Percentiles rank a stretch among this genome's conserved stretches.
Evolutionary conservation across 1,140 invertebrate genomes (phyloP).

Genomic region (Brachionus rotundiformis): DNA sequence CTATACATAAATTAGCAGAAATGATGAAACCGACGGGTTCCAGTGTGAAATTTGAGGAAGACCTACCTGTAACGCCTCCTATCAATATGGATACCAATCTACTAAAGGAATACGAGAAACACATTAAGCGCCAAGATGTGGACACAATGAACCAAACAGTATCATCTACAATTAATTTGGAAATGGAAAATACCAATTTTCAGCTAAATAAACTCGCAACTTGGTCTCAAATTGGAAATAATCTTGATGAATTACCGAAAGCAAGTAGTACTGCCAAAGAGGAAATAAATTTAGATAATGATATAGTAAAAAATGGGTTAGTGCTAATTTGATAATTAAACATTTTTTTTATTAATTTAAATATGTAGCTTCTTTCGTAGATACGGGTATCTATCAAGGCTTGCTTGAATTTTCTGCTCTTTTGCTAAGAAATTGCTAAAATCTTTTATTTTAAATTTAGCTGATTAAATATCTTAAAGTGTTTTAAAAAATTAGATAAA

Average conservation of each 20-base stretch:
- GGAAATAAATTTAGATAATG: neutral
- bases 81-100: conserved; percentile 3
- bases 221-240: conserved; percentile 5
- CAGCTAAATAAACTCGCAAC: neutral
- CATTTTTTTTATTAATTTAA: neutral
- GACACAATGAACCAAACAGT: conserved; percentile 17
- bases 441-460: no score
- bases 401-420: neutral
- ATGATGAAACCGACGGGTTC: neutral
- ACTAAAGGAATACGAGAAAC: conserved; percentile 21
- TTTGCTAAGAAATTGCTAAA: no score
- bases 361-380: neutral
- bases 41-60: conserved; percentile 25
- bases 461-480: no score
- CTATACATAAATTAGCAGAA: neutral
- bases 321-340: neutral
- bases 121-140: neutral
- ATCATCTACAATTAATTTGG: neutral
- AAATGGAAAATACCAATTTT: neutral
- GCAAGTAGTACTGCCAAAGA: conserved; percentile 31
- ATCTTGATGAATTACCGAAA: conserved; percentile 23
- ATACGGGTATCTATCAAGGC: neutral
- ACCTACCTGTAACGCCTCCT: neutral
- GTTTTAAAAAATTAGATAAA: no score
- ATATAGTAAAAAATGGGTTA: neutral